Evolutionary conservation across 2,888 invertebrate species (phyloP).

Genomic region (Reticulitermes lucifugus): DNA sequence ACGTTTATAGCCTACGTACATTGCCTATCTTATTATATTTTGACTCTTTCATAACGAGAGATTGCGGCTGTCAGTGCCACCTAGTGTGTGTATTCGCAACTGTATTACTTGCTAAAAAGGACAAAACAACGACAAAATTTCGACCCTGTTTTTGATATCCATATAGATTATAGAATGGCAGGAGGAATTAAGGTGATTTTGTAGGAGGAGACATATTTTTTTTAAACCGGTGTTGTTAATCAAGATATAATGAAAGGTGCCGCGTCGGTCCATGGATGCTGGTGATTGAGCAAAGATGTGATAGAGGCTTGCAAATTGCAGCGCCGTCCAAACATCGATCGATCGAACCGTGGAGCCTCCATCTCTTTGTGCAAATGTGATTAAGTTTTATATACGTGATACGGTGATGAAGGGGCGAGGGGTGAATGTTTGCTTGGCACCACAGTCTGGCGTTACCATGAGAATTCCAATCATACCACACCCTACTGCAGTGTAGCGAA

Average conservation of each 20-base stretch:
- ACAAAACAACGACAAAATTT: too few species aligned
- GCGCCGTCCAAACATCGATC: not conserved
- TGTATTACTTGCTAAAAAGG: too few species aligned
- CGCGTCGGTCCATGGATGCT: not conserved
- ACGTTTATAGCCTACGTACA: too few species aligned
- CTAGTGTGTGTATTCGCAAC: too few species aligned
- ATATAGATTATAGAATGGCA: too few species aligned
- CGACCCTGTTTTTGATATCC: too few species aligned
- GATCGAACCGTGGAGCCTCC: not conserved
- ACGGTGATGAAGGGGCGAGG: not conserved
- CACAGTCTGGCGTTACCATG: not conserved
- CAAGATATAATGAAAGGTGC: not conserved
- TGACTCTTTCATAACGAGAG: too few species aligned
- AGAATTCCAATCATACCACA: conserved; percentile 8
- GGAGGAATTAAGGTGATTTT: too few species aligned
- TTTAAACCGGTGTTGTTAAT: not conserved
- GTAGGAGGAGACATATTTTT: too few species aligned
- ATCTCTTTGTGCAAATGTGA: conserved; percentile 9
- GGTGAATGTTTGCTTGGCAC: conserved; percentile 4
- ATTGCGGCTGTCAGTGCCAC: too few species aligned
- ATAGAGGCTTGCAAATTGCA: not conserved
- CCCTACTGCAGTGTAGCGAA: not conserved
- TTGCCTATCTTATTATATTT: too few species aligned
- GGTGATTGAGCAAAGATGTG: not conserved
- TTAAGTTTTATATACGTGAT: conserved; percentile 8